Evolutionary conservation across 2,888 invertebrate genomes (phyloP).

Genomic region (Arge pagana): DNA sequence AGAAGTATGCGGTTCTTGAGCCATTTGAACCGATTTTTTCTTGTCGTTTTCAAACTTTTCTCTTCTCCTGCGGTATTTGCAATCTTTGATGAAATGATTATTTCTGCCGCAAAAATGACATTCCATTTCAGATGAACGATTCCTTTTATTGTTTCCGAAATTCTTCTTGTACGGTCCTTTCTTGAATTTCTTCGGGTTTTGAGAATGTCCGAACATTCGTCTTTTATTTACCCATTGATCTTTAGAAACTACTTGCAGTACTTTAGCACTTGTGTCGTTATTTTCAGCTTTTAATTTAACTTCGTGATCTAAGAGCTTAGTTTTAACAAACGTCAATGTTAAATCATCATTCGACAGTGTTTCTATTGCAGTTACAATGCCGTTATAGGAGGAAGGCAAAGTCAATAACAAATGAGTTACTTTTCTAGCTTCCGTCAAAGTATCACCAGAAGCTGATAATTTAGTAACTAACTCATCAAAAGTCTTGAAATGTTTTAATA

Average conservation of each 20-base stretch:
- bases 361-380: conserved; percentile 18
- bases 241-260: no score
- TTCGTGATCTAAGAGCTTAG: neutral
- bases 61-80: no score
- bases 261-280: neutral
- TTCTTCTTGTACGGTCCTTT: no score
- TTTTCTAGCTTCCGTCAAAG: conserved; percentile 48
- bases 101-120: no score
- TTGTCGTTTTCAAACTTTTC: no score
- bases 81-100: no score
- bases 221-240: no score
- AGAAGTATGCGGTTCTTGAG: no score
- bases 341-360: neutral
- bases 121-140: no score
- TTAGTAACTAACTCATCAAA: conserved; percentile 49
- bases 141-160: no score
- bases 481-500: conserved; percentile 39
- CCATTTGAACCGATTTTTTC: conserved; percentile 37
- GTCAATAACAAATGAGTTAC: conserved; percentile 47
- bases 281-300: neutral
- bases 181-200: no score
- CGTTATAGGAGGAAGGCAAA: conserved; percentile 47
- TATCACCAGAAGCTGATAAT: conserved; percentile 45
- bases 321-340: neutral
- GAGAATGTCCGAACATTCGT: no score